A percentile compares a stretch with the other conserved stretches of the same genome.
phyloP scores from a whole-genome alignment of 2,113 vertebrate genomes.

The Geothlypis trichas region DNA sequence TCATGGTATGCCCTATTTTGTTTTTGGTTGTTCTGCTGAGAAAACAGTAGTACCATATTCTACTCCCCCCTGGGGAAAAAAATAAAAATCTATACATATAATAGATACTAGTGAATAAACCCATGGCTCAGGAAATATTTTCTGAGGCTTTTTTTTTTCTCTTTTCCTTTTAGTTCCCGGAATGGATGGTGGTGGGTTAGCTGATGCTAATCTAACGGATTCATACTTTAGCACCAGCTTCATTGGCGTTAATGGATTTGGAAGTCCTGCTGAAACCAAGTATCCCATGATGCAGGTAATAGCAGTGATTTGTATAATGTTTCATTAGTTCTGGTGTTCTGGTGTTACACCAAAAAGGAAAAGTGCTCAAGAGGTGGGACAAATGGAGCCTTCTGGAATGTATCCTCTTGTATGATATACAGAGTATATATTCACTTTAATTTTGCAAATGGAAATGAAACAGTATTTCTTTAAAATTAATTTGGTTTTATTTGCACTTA shows the following conservation, averaged over 20 bases:
- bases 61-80: not conserved
- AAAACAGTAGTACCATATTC: not conserved
- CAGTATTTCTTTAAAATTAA: not conserved
- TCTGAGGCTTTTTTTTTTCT: conserved; percentile 51
- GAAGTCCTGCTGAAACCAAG: conserved; percentile 93
- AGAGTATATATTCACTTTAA: not conserved
- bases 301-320: not conserved
- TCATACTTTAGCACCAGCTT: conserved; percentile 99
- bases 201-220: conserved; percentile 93
- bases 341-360: not conserved
- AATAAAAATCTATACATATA: not conserved
- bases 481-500: not conserved
- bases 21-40: not conserved
- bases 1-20: not conserved
- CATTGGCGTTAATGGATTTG: conserved; percentile 98
- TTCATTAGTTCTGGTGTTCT: not conserved
- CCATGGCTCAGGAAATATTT: not conserved
- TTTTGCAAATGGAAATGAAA: not conserved
- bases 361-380: not conserved
- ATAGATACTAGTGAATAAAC: not conserved
- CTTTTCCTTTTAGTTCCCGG: conserved; percentile 85
- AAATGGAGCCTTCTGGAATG: not conserved
- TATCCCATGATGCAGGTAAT: conserved; percentile 99
- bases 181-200: conserved; percentile 88
- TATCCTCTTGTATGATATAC: not conserved